These are phyloP conservation scores for Monodelphis domestica DNA, from an alignment of 2,797 vertebrate genomes.

Conservation along the genomic window DNA sequence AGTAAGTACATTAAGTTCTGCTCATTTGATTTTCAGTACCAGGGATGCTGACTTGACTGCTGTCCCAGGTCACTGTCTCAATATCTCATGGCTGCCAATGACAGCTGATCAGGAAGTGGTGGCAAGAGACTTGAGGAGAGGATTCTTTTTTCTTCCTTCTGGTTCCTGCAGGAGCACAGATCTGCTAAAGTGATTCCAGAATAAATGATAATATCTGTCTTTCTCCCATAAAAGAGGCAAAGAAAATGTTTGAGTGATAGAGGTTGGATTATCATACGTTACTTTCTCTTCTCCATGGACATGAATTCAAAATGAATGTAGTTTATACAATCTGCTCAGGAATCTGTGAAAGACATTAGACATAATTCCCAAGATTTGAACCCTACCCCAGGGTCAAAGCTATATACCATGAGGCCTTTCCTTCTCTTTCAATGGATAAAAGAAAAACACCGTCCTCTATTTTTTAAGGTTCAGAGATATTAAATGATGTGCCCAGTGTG, in stretches of 20 bases:
- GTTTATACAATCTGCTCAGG: background rate
- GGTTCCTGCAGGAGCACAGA: background rate
- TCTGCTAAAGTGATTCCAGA: background rate
- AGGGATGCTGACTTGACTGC: background rate
- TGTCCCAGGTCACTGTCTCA: background rate
- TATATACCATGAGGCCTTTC: too few relatives aligned
- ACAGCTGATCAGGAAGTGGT: background rate
- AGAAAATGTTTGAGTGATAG: background rate
- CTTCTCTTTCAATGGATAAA: background rate
- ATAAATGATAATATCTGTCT: background rate
- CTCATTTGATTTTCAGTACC: background rate
- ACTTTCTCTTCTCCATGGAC: background rate
- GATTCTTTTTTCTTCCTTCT: background rate
- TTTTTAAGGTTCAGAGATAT: background rate
- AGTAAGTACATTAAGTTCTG: background rate
- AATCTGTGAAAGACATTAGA: background rate
- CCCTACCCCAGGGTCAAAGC: background rate
- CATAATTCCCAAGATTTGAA: background rate
- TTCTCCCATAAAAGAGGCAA: slow-evolving; percentile 12
- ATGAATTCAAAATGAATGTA: slow-evolving; percentile 22
- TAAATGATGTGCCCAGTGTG: background rate
- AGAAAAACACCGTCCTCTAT: background rate
- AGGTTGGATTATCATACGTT: slow-evolving; percentile 12
- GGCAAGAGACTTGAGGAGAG: background rate
- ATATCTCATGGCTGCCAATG: background rate